Evolutionary conservation across 2,888 invertebrate genomes (phyloP).

Genomic region (Halocaridina rubra): DNA sequence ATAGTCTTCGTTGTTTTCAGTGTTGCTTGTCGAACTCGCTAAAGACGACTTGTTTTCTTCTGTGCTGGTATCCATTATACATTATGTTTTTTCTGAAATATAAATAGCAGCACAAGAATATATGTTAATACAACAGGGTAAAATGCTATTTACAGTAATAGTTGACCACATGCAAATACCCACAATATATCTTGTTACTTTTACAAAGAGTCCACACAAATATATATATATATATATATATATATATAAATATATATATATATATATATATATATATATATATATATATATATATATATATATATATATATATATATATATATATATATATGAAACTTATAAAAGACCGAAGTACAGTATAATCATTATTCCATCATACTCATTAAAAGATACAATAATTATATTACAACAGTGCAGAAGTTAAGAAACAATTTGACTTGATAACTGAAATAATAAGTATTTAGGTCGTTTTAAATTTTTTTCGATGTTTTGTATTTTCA

Average conservation of each 20-base stretch:
- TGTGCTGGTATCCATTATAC: conserved; percentile 28
- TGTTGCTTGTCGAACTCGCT: not conserved
- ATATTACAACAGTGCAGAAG: too few relatives aligned
- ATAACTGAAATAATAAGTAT: too few relatives aligned
- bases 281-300: not conserved
- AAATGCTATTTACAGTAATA: too few relatives aligned
- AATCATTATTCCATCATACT: too few relatives aligned
- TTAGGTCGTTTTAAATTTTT: too few relatives aligned
- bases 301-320: too few relatives aligned
- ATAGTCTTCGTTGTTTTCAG: not conserved
- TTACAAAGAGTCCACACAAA: not conserved
- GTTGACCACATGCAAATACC: not conserved
- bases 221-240: conserved; percentile 16
- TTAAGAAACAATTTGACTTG: too few relatives aligned
- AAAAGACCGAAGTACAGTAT: not conserved
- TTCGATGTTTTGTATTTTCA: too few relatives aligned
- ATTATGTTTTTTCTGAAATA: conserved; percentile 20
- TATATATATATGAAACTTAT: not conserved
- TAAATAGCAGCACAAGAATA: not conserved
- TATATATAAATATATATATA: conserved; percentile 11
- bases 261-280: not conserved
- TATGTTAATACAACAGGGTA: not conserved
- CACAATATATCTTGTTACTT: not conserved
- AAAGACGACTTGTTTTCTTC: not conserved
- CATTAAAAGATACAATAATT: too few relatives aligned